phyloP scores from a whole-genome alignment of 2,797 vertebrate species.

The Tragopan temminckii region DNA sequence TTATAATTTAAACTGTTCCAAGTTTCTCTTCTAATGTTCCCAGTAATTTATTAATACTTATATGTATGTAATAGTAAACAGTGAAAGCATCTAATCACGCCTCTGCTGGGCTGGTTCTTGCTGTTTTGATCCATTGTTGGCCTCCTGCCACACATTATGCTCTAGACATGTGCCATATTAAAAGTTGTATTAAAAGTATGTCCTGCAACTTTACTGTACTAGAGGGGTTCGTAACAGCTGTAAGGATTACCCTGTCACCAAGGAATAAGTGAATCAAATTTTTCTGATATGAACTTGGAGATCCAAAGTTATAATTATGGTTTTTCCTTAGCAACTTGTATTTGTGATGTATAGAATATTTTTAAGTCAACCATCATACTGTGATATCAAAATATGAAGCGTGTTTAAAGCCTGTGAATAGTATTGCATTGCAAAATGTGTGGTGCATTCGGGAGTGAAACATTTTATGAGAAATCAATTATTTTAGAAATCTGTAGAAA shows the following conservation, averaged over 20 bases:
- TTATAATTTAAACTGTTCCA: neutral
- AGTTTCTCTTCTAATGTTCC: slow-evolving; percentile 1
- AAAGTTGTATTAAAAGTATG: slow-evolving; percentile 10
- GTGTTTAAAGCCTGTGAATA: neutral
- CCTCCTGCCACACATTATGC: neutral
- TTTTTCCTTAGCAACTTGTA: neutral
- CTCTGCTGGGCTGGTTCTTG: slow-evolving; percentile 15
- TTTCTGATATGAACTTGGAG: neutral
- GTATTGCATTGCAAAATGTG: neutral
- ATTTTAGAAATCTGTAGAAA: neutral
- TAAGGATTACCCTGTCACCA: neutral
- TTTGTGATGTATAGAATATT: neutral
- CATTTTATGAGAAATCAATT: neutral
- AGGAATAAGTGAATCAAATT: slow-evolving; percentile 9
- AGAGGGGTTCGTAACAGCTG: slow-evolving; percentile 2
- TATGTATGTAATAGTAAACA: neutral
- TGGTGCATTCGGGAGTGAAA: neutral
- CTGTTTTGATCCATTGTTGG: slow-evolving; percentile 25
- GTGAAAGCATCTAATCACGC: slow-evolving; percentile 5
- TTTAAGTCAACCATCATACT: neutral
- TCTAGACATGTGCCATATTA: neutral
- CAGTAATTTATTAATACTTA: neutral
- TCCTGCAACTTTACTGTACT: slow-evolving; percentile 28
- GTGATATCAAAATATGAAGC: neutral
- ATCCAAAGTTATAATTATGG: neutral